These are phyloP conservation scores for Sebastes schlegelii DNA, from an alignment of 2,113 vertebrate species.

Conservation along the genomic window DNA sequence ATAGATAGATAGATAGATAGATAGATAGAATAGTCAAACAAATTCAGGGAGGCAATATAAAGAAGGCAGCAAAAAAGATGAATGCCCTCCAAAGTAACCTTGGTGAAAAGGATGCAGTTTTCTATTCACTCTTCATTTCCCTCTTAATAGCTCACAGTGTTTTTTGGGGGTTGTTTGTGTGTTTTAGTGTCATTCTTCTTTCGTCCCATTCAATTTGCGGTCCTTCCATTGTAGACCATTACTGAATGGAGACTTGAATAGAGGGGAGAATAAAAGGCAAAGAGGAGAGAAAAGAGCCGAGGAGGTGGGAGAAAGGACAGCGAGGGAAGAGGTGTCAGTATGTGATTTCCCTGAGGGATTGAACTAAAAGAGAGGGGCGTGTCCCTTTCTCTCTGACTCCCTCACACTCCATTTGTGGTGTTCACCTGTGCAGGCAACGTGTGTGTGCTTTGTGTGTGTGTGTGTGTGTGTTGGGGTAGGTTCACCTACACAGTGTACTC, in stretches of 20 bases:
- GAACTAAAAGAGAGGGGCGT: conserved; percentile 55
- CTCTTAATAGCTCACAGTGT: conserved; percentile 9
- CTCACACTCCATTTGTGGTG: conserved; percentile 5
- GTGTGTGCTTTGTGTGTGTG: conserved; percentile 7
- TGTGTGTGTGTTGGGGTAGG: conserved; percentile 10
- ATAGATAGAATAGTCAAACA: neutral
- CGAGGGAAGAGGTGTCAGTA: conserved; percentile 57
- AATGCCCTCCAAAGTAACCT: neutral
- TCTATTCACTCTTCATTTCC: conserved; percentile 24
- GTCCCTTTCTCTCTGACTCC: conserved; percentile 33
- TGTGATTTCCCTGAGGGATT: conserved; percentile 66
- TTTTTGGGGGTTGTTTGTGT: conserved; percentile 33
- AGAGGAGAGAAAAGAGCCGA: conserved; percentile 51
- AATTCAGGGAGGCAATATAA: neutral
- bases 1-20: neutral
- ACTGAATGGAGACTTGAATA: conserved; percentile 60
- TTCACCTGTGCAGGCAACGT: neutral
- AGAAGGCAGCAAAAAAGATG: neutral
- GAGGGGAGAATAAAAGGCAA: conserved; percentile 62
- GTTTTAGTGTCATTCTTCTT: conserved; percentile 49
- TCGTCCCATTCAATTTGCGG: conserved; percentile 53
- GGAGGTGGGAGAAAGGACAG: conserved; percentile 67
- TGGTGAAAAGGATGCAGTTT: conserved; percentile 11
- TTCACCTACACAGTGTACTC: conserved; percentile 6
- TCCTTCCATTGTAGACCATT: conserved; percentile 52